Conservation (phyloP, 2,888 invertebrate species). For the Stenolophus ochropezus region DNA sequence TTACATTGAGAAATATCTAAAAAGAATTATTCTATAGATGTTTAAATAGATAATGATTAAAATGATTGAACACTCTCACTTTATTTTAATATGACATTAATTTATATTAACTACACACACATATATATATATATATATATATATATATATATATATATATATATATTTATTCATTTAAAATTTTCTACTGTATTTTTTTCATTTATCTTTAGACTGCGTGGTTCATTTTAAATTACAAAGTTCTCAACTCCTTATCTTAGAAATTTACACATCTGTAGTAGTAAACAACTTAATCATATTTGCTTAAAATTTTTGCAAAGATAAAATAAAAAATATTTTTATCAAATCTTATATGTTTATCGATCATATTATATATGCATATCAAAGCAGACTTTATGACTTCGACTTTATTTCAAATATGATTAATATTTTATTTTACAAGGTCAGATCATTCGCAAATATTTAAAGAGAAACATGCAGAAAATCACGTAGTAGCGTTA, state of each 20-base stretch:
- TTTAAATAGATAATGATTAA: no score
- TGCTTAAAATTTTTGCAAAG: neutral
- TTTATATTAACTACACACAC: no score
- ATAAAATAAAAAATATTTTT: slow-evolving; percentile 7
- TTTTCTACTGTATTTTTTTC: neutral
- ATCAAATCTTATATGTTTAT: slow-evolving; percentile 10
- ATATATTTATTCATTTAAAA: no score
- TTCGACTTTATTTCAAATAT: slow-evolving; percentile 1
- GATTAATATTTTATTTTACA: slow-evolving; percentile 8
- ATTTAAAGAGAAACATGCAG: slow-evolving; percentile 2
- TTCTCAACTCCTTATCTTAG: neutral
- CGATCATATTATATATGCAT: neutral
- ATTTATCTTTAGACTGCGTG: neutral
- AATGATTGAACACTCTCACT: no score
- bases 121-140: no score
- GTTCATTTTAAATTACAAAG: neutral
- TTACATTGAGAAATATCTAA: neutral
- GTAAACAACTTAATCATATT: neutral
- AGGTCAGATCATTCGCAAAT: slow-evolving; percentile 18
- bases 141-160: no score
- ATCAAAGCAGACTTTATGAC: neutral
- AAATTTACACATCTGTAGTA: neutral
- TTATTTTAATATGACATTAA: no score
- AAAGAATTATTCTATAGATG: no score
- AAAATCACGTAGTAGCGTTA: slow-evolving; percentile 18